Percentiles rank a stretch among this genome's conserved stretches.
phyloP scores from a whole-genome alignment of 2,113 vertebrate species.

The Hydrolagus affinis region DNA sequence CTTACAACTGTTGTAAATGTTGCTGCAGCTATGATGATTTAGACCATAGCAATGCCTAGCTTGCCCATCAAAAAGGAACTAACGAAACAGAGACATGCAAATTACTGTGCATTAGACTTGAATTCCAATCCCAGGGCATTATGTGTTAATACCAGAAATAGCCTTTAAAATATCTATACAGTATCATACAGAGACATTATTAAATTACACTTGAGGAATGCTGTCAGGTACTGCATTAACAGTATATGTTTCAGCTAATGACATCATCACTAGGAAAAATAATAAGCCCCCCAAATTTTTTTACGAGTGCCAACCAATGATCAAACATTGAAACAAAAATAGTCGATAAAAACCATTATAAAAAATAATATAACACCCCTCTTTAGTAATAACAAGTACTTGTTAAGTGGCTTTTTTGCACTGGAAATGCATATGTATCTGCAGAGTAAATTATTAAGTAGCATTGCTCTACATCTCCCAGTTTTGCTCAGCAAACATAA shows the following conservation, averaged over 20 bases:
- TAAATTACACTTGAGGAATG: background rate
- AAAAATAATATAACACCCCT: constrained; percentile 26
- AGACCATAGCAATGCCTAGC: background rate
- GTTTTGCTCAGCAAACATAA: background rate
- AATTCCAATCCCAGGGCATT: background rate
- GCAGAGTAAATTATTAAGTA: constrained; percentile 23
- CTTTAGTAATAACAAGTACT: constrained; percentile 20
- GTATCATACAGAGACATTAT: background rate
- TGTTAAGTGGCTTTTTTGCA: constrained; percentile 11
- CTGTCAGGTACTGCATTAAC: constrained; percentile 13
- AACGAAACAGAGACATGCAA: background rate
- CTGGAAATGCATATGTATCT: constrained; percentile 27
- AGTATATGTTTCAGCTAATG: background rate
- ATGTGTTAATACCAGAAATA: background rate
- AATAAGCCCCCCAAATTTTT: background rate
- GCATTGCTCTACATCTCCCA: constrained; percentile 31
- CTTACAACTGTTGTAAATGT: background rate
- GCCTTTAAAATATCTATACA: background rate
- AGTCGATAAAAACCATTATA: constrained; percentile 7
- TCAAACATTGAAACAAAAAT: constrained; percentile 23
- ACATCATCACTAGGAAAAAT: constrained; percentile 1
- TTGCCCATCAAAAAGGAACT: background rate
- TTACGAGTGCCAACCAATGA: background rate
- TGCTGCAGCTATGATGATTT: background rate
- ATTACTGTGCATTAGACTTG: background rate